Evolutionary conservation across 2,888 invertebrate species (phyloP).

Genomic region (Parnassius smintheus): DNA sequence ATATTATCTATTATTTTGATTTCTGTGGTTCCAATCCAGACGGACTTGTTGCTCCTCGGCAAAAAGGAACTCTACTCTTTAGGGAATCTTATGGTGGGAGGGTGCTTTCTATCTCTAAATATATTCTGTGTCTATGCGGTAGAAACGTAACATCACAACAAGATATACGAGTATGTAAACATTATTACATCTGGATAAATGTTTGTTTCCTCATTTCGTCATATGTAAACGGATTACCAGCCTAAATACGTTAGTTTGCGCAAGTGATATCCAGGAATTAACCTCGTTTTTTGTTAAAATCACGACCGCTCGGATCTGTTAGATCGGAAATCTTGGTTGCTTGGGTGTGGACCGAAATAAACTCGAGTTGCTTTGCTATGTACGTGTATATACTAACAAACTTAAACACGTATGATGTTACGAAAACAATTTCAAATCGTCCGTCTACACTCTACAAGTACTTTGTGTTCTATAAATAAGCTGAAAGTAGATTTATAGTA

Average conservation of each 20-base stretch:
- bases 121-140: too few relatives aligned
- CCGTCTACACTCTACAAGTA: too few relatives aligned
- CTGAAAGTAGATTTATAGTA: too few relatives aligned
- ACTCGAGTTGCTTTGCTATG: slow-evolving; percentile 34
- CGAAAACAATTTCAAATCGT: too few relatives aligned
- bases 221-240: slow-evolving; percentile 50
- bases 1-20: too few relatives aligned
- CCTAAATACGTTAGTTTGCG: slow-evolving; percentile 45
- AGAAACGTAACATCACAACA: too few relatives aligned
- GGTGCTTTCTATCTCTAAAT: too few relatives aligned
- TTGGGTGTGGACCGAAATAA: slow-evolving; percentile 42
- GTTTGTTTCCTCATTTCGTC: slow-evolving; percentile 33
- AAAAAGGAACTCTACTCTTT: too few relatives aligned
- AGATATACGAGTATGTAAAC: slow-evolving; percentile 12
- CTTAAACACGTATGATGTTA: slow-evolving; percentile 37
- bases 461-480: too few relatives aligned
- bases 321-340: slow-evolving; percentile 41
- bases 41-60: too few relatives aligned
- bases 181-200: slow-evolving; percentile 26
- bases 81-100: too few relatives aligned
- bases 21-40: too few relatives aligned
- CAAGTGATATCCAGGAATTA: slow-evolving; percentile 68
- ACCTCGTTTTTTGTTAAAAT: slow-evolving; percentile 69
- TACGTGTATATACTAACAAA: slow-evolving; percentile 43
- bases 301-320: slow-evolving; percentile 45